phyloP scores from a whole-genome alignment of 1,140 invertebrate genomes.

The Acromyrmex charruanus region DNA sequence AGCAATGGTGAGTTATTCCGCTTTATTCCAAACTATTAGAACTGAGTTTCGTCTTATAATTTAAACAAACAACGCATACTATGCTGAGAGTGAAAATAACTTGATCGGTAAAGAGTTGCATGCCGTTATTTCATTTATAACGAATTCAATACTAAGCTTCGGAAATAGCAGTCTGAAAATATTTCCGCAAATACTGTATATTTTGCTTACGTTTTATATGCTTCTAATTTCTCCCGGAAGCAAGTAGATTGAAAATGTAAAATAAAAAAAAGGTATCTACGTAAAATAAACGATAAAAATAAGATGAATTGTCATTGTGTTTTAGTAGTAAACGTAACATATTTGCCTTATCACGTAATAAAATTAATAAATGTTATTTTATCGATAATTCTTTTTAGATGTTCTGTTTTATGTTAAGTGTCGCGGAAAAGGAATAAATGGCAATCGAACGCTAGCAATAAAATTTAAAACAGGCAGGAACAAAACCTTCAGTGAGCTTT shows the following conservation, averaged over 20 bases:
- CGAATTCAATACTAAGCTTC: not conserved
- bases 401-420: not conserved
- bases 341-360: not conserved
- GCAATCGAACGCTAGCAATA: not conserved
- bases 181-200: not conserved
- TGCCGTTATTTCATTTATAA: not conserved
- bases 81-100: not conserved
- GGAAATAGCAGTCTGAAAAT: not conserved
- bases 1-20: not conserved
- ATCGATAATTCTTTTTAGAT: not conserved
- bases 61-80: not conserved
- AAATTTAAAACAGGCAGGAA: slow-evolving; percentile 1
- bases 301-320: not conserved
- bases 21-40: slow-evolving; percentile 5
- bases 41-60: not conserved
- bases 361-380: slow-evolving; percentile 5
- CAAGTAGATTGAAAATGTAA: not conserved
- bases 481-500: slow-evolving; percentile 57
- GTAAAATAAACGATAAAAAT: not conserved
- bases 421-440: not conserved
- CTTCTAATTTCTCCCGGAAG: not conserved
- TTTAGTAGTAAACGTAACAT: not conserved
- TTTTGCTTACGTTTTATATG: not conserved
- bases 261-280: not conserved
- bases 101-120: not conserved